Evolutionary conservation across 2,888 invertebrate genomes (phyloP).

Genomic region (Phanerotoma sp.): DNA sequence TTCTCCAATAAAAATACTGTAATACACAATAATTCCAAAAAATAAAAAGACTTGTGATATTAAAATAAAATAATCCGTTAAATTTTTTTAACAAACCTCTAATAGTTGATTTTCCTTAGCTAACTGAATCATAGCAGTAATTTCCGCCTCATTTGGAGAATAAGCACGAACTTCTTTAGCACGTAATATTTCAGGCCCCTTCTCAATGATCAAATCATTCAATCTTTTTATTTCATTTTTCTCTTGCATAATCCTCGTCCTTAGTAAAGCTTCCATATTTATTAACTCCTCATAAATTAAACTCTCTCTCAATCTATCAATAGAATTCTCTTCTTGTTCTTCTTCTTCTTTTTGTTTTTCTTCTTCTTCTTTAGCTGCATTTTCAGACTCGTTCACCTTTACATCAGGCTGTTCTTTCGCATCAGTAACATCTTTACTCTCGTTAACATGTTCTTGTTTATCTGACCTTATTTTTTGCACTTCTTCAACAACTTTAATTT

Average conservation of each 20-base stretch:
- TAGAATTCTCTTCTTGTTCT: slow-evolving; percentile 38
- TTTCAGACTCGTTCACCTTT: neutral
- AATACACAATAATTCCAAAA: no score
- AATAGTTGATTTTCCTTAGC: slow-evolving; percentile 68
- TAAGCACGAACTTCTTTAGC: slow-evolving; percentile 41
- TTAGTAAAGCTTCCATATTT: slow-evolving; percentile 69
- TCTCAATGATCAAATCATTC: slow-evolving; percentile 48
- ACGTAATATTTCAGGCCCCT: slow-evolving; percentile 40
- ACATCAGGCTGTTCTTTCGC: neutral
- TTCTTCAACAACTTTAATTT: neutral
- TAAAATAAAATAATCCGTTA: neutral
- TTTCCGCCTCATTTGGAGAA: slow-evolving; percentile 59
- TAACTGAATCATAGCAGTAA: slow-evolving; percentile 58
- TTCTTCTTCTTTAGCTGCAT: neutral
- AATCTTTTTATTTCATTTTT: slow-evolving; percentile 71
- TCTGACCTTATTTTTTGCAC: neutral
- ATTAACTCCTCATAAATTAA: slow-evolving; percentile 60
- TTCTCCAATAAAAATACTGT: no score
- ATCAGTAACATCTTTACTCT: neutral
- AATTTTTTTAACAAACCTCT: slow-evolving; percentile 55
- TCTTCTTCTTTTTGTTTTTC: slow-evolving; percentile 14
- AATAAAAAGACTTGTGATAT: no score
- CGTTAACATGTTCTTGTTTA: neutral
- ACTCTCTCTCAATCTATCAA: slow-evolving; percentile 49
- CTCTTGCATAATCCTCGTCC: slow-evolving; percentile 72